Evolutionary conservation across 1,140 invertebrate species (phyloP).

Genomic region (Drosophila subpulchrella): DNA sequence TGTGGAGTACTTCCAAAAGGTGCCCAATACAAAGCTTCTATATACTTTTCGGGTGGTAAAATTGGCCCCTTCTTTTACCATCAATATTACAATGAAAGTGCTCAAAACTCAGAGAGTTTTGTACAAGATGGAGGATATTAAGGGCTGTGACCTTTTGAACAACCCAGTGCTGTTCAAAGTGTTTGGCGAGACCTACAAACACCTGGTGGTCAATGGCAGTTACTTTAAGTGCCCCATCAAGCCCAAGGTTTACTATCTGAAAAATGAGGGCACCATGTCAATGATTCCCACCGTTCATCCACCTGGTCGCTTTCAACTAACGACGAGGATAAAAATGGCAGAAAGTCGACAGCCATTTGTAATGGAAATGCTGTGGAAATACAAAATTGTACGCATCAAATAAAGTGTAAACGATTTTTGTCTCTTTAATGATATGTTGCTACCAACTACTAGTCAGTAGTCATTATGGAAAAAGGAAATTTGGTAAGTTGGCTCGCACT

Average conservation of each 20-base stretch:
- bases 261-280: background rate
- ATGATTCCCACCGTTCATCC: slow-evolving; percentile 25
- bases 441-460: too few species aligned
- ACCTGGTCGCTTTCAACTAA: slow-evolving; percentile 28
- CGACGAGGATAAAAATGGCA: slow-evolving; percentile 15
- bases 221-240: slow-evolving; percentile 52
- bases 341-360: slow-evolving; percentile 18
- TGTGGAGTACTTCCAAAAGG: slow-evolving; percentile 45
- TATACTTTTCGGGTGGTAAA: slow-evolving; percentile 45
- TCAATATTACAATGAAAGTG: slow-evolving; percentile 23
- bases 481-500: too few species aligned
- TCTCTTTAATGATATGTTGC: too few species aligned
- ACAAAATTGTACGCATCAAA: slow-evolving; percentile 18
- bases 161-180: slow-evolving; percentile 31
- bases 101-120: slow-evolving; percentile 22
- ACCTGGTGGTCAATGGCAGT: slow-evolving; percentile 50
- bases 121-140: slow-evolving; percentile 32
- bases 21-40: slow-evolving; percentile 6
- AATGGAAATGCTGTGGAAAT: slow-evolving; percentile 55
- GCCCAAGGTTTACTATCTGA: slow-evolving; percentile 29
- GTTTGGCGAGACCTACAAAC: slow-evolving; percentile 27
- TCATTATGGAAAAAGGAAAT: too few species aligned
- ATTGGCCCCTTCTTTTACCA: background rate
- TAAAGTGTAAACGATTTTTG: background rate
- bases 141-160: slow-evolving; percentile 47